Percentiles rank a stretch among this genome's conserved stretches.
phyloP scores from a whole-genome alignment of 92 coral and sea anemone genomes.

The Palythoa caribaeorum region DNA sequence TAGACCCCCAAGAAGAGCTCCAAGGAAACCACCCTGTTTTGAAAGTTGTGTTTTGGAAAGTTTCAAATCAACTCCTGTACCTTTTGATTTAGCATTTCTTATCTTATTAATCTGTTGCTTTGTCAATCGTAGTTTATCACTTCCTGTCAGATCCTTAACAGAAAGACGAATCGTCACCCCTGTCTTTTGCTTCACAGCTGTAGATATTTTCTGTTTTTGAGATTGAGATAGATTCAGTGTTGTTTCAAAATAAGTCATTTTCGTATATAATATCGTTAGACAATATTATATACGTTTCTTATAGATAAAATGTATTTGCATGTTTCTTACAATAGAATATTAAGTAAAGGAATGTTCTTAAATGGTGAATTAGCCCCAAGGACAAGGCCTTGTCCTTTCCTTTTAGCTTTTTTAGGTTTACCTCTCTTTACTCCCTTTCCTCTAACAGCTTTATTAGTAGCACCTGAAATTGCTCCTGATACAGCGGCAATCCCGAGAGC shows the following conservation, averaged over 20 bases:
- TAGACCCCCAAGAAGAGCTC: slow-evolving; percentile 34
- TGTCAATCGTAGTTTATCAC: slow-evolving; percentile 22
- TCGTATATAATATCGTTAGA: slow-evolving; percentile 19
- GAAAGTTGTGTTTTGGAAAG: background rate
- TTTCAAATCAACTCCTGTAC: slow-evolving; percentile 21
- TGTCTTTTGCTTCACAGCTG: slow-evolving; percentile 6
- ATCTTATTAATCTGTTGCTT: background rate
- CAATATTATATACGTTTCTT: background rate
- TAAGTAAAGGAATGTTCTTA: background rate
- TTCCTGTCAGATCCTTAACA: background rate
- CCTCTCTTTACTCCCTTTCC: background rate
- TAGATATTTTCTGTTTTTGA: slow-evolving; percentile 44
- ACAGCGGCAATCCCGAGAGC: background rate
- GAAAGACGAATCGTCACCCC: slow-evolving; percentile 20
- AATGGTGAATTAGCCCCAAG: no score
- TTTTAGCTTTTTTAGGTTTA: no score
- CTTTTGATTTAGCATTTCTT: background rate
- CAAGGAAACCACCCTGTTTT: slow-evolving; percentile 24
- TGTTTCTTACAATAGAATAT: background rate
- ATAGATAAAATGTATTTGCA: background rate
- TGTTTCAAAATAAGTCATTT: slow-evolving; percentile 2
- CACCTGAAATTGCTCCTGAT: background rate
- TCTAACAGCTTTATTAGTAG: background rate
- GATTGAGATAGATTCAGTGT: background rate
- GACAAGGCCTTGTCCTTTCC: no score